phyloP scores from a whole-genome alignment of 2,888 invertebrate species.

The Oxystoma pomonae region DNA sequence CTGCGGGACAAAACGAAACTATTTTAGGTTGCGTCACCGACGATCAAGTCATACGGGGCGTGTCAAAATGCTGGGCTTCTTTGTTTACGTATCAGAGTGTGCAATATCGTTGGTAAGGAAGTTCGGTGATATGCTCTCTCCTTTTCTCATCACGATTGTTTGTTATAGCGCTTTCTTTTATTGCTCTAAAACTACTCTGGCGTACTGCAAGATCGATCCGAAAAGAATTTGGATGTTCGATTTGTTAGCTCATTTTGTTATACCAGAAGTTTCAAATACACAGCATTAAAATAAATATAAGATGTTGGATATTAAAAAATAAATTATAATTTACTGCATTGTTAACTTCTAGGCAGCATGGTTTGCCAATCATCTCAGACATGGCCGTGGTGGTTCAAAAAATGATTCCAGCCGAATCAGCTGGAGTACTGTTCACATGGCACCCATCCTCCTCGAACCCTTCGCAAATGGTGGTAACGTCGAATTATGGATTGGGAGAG shows the following conservation, averaged over 20 bases:
- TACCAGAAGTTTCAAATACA: too few species aligned
- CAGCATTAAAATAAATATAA: too few species aligned
- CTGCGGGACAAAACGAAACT: conserved; percentile 82
- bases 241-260: too few species aligned
- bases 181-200: too few species aligned
- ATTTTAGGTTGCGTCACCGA: conserved; percentile 61
- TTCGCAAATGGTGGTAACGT: conserved; percentile 63
- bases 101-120: conserved; percentile 65
- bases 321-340: not conserved
- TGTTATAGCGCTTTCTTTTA: too few species aligned
- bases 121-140: not conserved
- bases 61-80: conserved; percentile 79
- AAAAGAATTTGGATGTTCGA: too few species aligned
- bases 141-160: too few species aligned
- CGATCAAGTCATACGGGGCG: conserved; percentile 53
- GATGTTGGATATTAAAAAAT: conserved; percentile 1
- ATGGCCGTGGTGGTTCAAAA: conserved; percentile 81
- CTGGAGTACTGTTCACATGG: conserved; percentile 79
- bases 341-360: conserved; percentile 59
- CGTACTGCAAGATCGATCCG: too few species aligned
- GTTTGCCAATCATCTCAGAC: conserved; percentile 60
- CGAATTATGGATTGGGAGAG: conserved; percentile 81
- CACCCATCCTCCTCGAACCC: conserved; percentile 73
- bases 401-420: conserved; percentile 66
- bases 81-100: conserved; percentile 73